Evolutionary conservation across 35 echinoderm and acorn worm species (phyloP), one percentile per base, ranked within the genome.

Genomic region (Apostichopus parvimensis): DNA sequence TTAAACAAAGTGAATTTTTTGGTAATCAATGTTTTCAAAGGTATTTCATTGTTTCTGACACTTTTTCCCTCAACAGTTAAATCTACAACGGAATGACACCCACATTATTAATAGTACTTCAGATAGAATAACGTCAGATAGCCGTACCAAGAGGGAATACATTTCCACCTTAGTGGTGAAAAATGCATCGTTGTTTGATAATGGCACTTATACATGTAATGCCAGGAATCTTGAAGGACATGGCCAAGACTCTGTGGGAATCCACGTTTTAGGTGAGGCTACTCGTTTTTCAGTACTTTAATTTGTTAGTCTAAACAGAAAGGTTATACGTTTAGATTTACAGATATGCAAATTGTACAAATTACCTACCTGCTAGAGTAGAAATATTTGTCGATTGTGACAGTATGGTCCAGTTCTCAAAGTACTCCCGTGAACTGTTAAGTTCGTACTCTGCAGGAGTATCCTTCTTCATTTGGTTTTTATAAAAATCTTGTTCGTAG

Each of bases 181-280:
- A 11, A 45, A 93, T n/a, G 94, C 94, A 23, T 77, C 76, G 4
- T 6, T 34, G n/a, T 61, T 87, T 9, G 92, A 95, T 62, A 93
- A 95, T 79, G 94, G 94, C 5, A 91, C 79, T 10, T 95, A 95
- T 57, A 91, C 79, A 12, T 95, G 94, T 34, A 91, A 79, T 52
- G 94, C 92, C 34, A 14, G 11, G 7, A 95, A 95, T 73, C 57
- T 60, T 17, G 89, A 91, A 73, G 94, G 94, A n/a, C 79, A 64
- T 10, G 87, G 53, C 14, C 84, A 13, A 9, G 90, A 17, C 4
- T 80, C 79, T 14, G 58, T 91, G 9, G 53, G 73, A 34, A 71
- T 94, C 10, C 83, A 57, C 2, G 83, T 92, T 6, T 61, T 92
- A 58, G 90, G 93, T 94, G 77, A 87, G 79, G 34, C 34, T 45